A percentile compares a stretch with the other conserved stretches of the same genome.
phyloP scores from a whole-genome alignment of 2,113 vertebrate species.

The Apus apus region DNA sequence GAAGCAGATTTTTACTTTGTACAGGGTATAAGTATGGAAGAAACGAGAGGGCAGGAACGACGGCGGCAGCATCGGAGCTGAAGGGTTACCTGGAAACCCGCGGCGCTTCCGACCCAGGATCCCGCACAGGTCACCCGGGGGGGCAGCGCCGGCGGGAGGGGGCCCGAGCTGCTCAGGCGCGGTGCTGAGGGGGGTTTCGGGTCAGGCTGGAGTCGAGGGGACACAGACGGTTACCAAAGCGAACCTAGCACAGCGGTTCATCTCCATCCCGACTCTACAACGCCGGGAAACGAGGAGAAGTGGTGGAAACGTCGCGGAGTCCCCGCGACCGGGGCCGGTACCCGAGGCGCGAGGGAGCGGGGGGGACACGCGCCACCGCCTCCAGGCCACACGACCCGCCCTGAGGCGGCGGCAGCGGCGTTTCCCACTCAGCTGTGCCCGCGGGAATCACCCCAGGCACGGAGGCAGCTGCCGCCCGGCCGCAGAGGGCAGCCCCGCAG shows the following conservation, averaged over 20 bases:
- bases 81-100: fast-evolving
- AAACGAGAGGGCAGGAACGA: fast-evolving
- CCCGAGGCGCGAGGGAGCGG: not conserved
- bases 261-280: fast-evolving
- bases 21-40: fast-evolving
- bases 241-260: fast-evolving
- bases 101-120: fast-evolving
- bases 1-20: fast-evolving
- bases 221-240: fast-evolving
- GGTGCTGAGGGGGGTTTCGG: no score
- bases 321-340: no score
- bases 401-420: not conserved
- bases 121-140: not conserved
- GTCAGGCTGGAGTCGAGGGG: not conserved
- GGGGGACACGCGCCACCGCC: not conserved
- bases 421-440: not conserved
- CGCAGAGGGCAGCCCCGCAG: no score
- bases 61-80: fast-evolving
- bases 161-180: no score
- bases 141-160: fast-evolving
- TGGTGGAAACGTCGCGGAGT: not conserved
- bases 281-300: not conserved
- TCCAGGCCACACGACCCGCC: not conserved
- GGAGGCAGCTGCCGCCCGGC: not conserved
- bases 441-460: not conserved